Evolutionary conservation across 2,888 invertebrate genomes (phyloP), one percentile per base, ranked within the genome.

Genomic region (Meteorus colon): DNA sequence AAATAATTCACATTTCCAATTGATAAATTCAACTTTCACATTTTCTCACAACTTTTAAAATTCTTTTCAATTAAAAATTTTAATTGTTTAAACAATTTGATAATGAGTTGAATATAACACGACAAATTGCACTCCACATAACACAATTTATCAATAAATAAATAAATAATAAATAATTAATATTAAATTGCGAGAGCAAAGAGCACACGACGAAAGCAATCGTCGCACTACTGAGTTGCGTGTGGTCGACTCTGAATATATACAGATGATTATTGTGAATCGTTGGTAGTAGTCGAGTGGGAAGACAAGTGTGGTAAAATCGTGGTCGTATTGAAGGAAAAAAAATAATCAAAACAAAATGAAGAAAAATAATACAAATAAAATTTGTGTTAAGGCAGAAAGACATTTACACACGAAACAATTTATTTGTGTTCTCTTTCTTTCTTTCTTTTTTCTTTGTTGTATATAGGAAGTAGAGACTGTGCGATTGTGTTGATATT

Each of bases 231-330:
- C 59, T 60, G 59, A 62, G 4, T 31, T 37, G 65, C 41, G 65
- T 65, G 65, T 65, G 48, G 60, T 74, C 73, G 73, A 4, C 55
- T 71, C 19, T 19, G n/a, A n/a, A 41, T 37, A 65, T 63, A 63
- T 63, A 63, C 14, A 14, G 5, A 63, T 77, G 76, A 72, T 79
- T 68, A 71, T 77, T 79, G 76, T 76, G 76, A 74, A 78, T 55
- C 60, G 68, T 68, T 31, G 27, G 72, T 71, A 76, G 70, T 66
- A 60, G 62, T 62, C 63, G 66, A 48, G 60, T 48, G 63, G 65
- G 67, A 73, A 74, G 74, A 76, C 62, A 78, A 75, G 73, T 70
- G 67, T 19, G 16, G 31, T n/a, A 31, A 62, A 73, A 75, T 31
- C 71, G 62, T 48, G 45, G 55, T 41, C 24, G 24, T 24, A 24